These are phyloP conservation scores for Hyles lineata DNA, from an alignment of 2,888 invertebrate species.

Conservation along the genomic window DNA sequence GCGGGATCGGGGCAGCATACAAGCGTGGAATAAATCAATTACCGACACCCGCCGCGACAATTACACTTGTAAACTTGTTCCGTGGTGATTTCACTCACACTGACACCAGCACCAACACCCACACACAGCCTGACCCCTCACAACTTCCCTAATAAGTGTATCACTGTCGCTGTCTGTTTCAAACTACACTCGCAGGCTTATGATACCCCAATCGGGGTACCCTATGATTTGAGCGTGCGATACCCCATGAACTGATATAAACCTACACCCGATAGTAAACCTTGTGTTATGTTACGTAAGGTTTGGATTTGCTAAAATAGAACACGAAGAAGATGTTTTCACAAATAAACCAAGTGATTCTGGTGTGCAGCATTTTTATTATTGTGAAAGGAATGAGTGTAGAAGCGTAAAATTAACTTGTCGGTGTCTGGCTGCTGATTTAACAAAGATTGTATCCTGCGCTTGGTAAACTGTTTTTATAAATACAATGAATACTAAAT, in stretches of 20 bases:
- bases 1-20: slow-evolving; percentile 43
- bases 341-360: slow-evolving; percentile 52
- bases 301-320: slow-evolving; percentile 29
- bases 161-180: slow-evolving; percentile 70
- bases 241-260: slow-evolving; percentile 33
- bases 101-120: slow-evolving; percentile 39
- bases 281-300: slow-evolving; percentile 37
- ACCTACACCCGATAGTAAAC: slow-evolving; percentile 44
- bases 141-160: slow-evolving; percentile 66
- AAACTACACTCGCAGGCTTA: slow-evolving; percentile 72
- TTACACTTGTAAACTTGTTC: slow-evolving; percentile 75
- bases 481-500: slow-evolving; percentile 15
- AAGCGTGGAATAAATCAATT: slow-evolving; percentile 73
- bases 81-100: slow-evolving; percentile 58
- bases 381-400: slow-evolving; percentile 61
- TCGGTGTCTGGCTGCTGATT: slow-evolving; percentile 41
- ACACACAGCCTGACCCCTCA: slow-evolving; percentile 59
- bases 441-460: slow-evolving; percentile 18
- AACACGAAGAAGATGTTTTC: slow-evolving; percentile 45
- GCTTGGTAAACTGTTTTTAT: slow-evolving; percentile 20
- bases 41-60: slow-evolving; percentile 72
- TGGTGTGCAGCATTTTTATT: slow-evolving; percentile 60
- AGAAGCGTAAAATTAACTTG: slow-evolving; percentile 62
- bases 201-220: slow-evolving; percentile 75
- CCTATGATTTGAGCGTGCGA: slow-evolving; percentile 64